These are phyloP conservation scores for Leptobrachium ailaonicum DNA, from an alignment of 2,113 vertebrate species.

Conservation along the genomic window DNA sequence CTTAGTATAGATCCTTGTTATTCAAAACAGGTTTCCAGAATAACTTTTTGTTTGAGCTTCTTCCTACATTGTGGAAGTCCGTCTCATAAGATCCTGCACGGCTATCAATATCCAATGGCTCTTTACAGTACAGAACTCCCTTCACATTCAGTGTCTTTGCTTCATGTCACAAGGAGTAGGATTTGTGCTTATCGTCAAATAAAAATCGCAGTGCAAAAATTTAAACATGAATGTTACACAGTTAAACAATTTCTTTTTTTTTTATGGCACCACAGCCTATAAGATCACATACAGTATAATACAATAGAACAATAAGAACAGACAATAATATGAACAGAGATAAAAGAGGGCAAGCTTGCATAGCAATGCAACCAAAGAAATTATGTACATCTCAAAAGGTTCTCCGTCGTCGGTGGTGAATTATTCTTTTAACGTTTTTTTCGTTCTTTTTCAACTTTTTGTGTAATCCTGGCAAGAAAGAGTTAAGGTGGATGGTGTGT, in stretches of 20 bases:
- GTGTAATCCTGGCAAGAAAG: constrained; percentile 79
- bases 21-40: constrained; percentile 61
- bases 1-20: constrained; percentile 62
- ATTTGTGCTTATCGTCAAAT: constrained; percentile 99
- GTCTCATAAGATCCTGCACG: constrained; percentile 58
- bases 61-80: constrained; percentile 66
- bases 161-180: constrained; percentile 97
- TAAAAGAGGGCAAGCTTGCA: constrained; percentile 91
- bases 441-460: constrained; percentile 57
- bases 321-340: constrained; percentile 85
- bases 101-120: constrained; percentile 66
- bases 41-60: constrained; percentile 63
- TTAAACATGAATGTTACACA: constrained; percentile 93
- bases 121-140: constrained; percentile 92
- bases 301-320: constrained; percentile 93
- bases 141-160: constrained; percentile 88
- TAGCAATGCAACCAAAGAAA: constrained; percentile 98
- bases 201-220: constrained; percentile 98
- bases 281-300: constrained; percentile 99
- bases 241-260: constrained; percentile 73
- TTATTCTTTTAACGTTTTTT: constrained; percentile 43
- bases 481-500: constrained; percentile 91
- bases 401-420: constrained; percentile 69
- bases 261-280: constrained; percentile 97
- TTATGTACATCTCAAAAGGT: constrained; percentile 93